Base-by-base conservation (phyloP, 2,888 invertebrate species). In the Tachina fera region DNA sequence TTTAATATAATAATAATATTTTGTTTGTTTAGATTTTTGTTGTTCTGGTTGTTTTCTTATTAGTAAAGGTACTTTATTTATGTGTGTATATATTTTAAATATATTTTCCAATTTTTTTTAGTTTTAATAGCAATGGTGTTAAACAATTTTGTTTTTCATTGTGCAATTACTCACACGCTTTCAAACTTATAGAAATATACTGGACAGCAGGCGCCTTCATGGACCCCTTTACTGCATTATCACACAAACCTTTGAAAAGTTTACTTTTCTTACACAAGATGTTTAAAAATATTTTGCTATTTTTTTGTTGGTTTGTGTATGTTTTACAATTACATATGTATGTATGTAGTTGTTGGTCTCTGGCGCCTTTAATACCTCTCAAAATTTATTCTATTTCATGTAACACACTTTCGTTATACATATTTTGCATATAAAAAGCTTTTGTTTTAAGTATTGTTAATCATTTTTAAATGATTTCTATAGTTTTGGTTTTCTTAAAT, bases 31-130 rank as follows among this genome's bases (percentile, higher is more conserved):
- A 4, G 4, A 4, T 31, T 58, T 22, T 58, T 56, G 22, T 22
- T 56, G 22, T 56, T 56, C n/a, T 53, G 16, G 68, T 82, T 75
- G 16, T 71, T 78, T 70, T 75, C 13, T 72, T 10, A 19, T 72
- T 75, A 86, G 53, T 83, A 86, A 86, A 86, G 86, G 86, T 86
- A 86, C 86, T 83, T 83, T 81, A 43, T 70, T 68, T 65, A 31
- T 31, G 31, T 31, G 31, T 31, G 31, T 31, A 31, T 31, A 2
- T 31, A 43, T 72, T 56, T 76, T 79, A 75, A 75, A 71, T 78
- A 68, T 78, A 60, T 77, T 65, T 14, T 31, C 39, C n/a, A 16
- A 22, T 83, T 51, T 19, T 72, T 74, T 14, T 58, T 51, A 47
- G 13, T 63, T 71, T 72, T 31, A 67, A 68, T 80, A 76, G 84